phyloP scores from a whole-genome alignment of 2,113 vertebrate species.

The Oryzias javanicus region DNA sequence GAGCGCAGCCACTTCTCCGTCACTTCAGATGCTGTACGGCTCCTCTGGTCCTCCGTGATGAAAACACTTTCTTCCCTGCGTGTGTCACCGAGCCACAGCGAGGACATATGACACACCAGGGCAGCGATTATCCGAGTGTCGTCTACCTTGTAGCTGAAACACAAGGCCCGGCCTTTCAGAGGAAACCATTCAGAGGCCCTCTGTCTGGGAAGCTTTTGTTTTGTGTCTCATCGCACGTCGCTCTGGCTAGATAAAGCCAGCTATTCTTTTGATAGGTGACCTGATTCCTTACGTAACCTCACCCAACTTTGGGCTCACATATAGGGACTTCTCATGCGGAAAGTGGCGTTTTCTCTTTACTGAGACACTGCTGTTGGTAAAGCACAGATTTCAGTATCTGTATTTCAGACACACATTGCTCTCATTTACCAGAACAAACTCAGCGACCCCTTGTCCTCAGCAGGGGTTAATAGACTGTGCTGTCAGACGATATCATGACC shows the following conservation, averaged over 20 bases:
- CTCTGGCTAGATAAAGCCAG: constrained; percentile 68
- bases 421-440: constrained; percentile 41
- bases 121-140: constrained; percentile 55
- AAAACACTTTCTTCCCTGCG: constrained; percentile 51
- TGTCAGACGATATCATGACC: constrained; percentile 71
- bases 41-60: constrained; percentile 51
- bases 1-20: constrained; percentile 51
- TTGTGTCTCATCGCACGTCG: constrained; percentile 68
- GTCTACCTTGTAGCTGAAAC: constrained; percentile 68
- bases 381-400: too few relatives aligned
- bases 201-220: constrained; percentile 72
- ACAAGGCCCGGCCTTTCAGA: constrained; percentile 73
- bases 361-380: constrained; percentile 26
- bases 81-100: constrained; percentile 43
- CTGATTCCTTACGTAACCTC: constrained; percentile 73
- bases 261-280: constrained; percentile 76
- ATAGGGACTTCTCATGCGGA: constrained; percentile 57
- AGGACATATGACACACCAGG: constrained; percentile 63
- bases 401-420: background rate
- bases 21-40: constrained; percentile 40
- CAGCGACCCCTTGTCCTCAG: constrained; percentile 57
- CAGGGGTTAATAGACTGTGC: constrained; percentile 70
- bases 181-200: constrained; percentile 64
- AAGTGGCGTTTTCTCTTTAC: constrained; percentile 32
- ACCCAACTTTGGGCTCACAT: constrained; percentile 55